Conservation (phyloP, 2,797 vertebrate genomes). For the Chaetodon trifasciatus region DNA sequence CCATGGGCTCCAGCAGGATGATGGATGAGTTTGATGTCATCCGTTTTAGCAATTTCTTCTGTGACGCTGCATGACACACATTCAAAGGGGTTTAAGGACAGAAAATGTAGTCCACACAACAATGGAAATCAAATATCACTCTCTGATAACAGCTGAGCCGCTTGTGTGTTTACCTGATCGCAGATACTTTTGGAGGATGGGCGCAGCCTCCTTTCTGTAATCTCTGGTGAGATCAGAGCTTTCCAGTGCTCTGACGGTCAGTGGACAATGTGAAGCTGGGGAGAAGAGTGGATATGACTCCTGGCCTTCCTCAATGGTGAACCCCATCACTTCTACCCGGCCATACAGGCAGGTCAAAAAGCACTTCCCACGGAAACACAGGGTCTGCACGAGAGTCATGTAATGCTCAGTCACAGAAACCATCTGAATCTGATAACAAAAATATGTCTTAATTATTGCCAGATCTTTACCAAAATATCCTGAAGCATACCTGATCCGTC, state of each 20-base stretch:
- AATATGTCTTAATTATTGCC: background rate
- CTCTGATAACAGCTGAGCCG: background rate
- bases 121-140: background rate
- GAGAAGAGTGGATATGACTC: constrained; percentile 90
- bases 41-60: constrained; percentile 82
- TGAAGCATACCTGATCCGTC: constrained; percentile 80
- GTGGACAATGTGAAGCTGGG: constrained; percentile 87
- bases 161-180: constrained; percentile 80
- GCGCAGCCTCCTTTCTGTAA: constrained; percentile 78
- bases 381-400: constrained; percentile 76
- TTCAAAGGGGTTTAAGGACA: background rate
- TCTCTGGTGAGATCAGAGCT: constrained; percentile 69
- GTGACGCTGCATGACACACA: constrained; percentile 81
- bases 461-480: background rate
- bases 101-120: background rate
- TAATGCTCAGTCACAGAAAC: background rate
- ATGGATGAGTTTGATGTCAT: constrained; percentile 78
- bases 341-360: constrained; percentile 92
- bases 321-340: constrained; percentile 91
- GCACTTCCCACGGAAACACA: constrained; percentile 92
- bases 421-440: background rate
- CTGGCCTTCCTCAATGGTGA: constrained; percentile 90
- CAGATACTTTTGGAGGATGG: constrained; percentile 85
- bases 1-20: constrained; percentile 91
- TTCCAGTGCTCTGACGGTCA: constrained; percentile 84